These are phyloP conservation scores for Solenodon paradoxus DNA, from an alignment of 2,113 vertebrate species.

Conservation along the genomic window DNA sequence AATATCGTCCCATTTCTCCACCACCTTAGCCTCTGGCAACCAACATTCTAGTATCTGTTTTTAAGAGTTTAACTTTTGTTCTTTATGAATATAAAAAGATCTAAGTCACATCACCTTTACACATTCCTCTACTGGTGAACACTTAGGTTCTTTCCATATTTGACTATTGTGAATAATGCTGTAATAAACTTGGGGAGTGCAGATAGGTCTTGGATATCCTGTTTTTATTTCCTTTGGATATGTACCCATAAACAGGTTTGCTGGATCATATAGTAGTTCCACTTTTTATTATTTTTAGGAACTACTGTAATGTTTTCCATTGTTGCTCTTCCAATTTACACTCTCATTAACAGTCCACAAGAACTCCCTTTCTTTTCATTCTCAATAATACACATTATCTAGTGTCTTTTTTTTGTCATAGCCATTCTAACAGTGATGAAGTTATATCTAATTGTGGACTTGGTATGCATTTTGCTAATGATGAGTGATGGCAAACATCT, in stretches of 20 bases:
- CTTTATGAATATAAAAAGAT: too few species aligned
- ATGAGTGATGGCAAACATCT: neutral
- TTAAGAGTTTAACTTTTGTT: neutral
- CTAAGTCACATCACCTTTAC: neutral
- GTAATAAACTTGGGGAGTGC: neutral
- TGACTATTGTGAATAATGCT: neutral
- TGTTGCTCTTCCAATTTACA: neutral
- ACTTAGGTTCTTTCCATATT: neutral
- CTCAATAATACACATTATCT: neutral
- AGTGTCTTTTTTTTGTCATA: neutral
- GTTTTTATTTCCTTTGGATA: neutral
- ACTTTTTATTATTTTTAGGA: neutral
- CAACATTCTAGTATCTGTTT: neutral
- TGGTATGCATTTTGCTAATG: neutral
- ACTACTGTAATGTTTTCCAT: neutral
- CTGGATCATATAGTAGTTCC: neutral
- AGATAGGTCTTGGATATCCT: neutral
- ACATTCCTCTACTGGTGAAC: neutral
- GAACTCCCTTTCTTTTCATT: neutral
- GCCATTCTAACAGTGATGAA: neutral
- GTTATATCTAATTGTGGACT: neutral
- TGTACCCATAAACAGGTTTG: neutral
- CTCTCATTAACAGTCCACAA: neutral
- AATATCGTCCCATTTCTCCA: neutral
- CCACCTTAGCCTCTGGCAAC: neutral